These are phyloP conservation scores for Tiaroga cobitis DNA, from an alignment of 2,797 vertebrate species.

Conservation along the genomic window DNA sequence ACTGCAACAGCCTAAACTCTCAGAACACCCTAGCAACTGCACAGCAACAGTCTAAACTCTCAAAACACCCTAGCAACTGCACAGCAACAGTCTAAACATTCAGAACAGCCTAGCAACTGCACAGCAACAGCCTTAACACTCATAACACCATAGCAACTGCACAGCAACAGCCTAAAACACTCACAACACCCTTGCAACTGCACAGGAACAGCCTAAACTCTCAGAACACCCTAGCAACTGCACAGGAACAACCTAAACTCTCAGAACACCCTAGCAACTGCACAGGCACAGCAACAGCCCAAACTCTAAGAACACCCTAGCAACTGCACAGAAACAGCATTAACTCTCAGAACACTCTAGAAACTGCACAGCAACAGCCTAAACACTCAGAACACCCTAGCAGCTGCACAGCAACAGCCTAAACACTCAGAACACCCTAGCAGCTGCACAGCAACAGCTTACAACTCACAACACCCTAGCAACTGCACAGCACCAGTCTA, in stretches of 20 bases:
- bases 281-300: not conserved
- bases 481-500: not conserved
- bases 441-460: not conserved
- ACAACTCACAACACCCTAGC: too few relatives aligned
- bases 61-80: not conserved
- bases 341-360: not conserved
- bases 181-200: not conserved
- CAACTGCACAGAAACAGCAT: not conserved
- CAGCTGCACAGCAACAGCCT: not conserved
- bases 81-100: not conserved
- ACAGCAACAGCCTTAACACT: not conserved
- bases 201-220: not conserved
- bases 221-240: not conserved
- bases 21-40: not conserved
- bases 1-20: not conserved
- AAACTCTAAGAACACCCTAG: not conserved
- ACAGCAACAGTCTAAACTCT: not conserved
- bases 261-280: not conserved
- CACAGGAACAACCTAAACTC: not conserved
- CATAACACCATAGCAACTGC: not conserved
- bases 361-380: not conserved
- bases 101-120: not conserved
- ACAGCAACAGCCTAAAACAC: not conserved
- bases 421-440: not conserved
- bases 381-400: not conserved